Percentiles rank a stretch among this genome's conserved stretches.
Evolutionary conservation across 2,113 vertebrate genomes (phyloP).

Genomic region (Megaceryle maxima): DNA sequence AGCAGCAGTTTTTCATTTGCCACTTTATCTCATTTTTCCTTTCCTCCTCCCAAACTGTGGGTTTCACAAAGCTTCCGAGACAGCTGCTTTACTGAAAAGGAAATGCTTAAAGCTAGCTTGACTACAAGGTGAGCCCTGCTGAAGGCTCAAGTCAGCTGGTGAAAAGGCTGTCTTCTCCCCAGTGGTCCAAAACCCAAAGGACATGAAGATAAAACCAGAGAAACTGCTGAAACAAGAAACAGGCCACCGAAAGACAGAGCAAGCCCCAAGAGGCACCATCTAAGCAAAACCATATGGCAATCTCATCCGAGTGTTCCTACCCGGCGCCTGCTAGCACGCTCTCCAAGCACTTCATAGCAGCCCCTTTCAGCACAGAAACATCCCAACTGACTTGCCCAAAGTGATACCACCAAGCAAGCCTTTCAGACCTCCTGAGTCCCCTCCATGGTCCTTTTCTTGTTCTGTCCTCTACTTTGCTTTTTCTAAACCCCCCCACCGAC

Average conservation of each 20-base stretch:
- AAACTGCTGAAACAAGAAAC: conserved; percentile 35
- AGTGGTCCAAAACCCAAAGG: conserved; percentile 13
- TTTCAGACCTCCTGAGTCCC: not conserved
- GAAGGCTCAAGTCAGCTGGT: conserved; percentile 11
- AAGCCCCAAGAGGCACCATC: not conserved
- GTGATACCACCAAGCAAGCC: not conserved
- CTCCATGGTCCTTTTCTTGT: not conserved
- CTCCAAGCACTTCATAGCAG: fast-evolving
- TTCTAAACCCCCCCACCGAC: not conserved
- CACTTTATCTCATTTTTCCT: conserved; percentile 17
- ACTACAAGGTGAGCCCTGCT: not conserved
- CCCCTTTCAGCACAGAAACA: not conserved
- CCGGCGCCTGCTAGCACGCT: not conserved
- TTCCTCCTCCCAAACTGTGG: not conserved
- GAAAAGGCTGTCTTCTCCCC: not conserved
- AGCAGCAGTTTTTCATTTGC: not conserved
- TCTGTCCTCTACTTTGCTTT: not conserved
- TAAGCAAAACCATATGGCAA: conserved; percentile 40
- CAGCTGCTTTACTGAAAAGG: not conserved
- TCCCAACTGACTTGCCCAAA: not conserved
- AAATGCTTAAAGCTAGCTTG: conserved; percentile 1
- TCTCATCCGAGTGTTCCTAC: not conserved
- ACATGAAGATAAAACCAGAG: conserved; percentile 7
- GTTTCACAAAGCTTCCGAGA: not conserved
- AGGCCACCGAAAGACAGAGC: conserved; percentile 1